phyloP scores from a whole-genome alignment of 2,113 vertebrate genomes.

The Calonectris borealis region DNA sequence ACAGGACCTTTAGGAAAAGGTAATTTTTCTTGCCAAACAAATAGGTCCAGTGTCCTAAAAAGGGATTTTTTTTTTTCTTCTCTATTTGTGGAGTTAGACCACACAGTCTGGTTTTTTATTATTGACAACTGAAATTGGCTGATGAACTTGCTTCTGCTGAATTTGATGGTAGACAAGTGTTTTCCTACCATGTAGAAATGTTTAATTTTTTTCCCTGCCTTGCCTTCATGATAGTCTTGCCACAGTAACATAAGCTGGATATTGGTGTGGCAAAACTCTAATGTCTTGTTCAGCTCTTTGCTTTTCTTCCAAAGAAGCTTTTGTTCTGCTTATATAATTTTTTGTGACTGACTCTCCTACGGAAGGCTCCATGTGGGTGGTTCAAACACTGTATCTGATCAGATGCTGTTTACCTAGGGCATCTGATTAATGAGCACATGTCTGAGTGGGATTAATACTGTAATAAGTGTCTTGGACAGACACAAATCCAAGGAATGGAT shows the following conservation, averaged over 20 bases:
- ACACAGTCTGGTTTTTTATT: neutral
- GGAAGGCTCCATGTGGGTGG: neutral
- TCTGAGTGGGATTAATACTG: neutral
- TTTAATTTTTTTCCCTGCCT: neutral
- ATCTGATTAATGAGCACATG: neutral
- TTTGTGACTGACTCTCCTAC: neutral
- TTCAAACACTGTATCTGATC: neutral
- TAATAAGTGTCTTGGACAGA: neutral
- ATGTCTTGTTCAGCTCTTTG: neutral
- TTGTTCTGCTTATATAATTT: neutral
- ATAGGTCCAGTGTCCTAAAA: neutral
- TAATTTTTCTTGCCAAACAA: neutral
- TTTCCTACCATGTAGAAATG: neutral
- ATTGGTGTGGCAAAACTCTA: neutral
- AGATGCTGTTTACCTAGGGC: neutral
- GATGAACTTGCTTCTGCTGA: neutral
- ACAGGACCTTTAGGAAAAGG: neutral
- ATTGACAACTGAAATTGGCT: neutral
- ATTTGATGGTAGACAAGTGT: neutral
- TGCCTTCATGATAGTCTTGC: neutral
- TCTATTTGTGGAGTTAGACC: neutral
- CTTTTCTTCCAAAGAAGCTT: neutral
- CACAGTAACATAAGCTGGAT: neutral
- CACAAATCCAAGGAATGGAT: neutral
- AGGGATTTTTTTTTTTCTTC: neutral